These are phyloP conservation scores for Clostera curtula DNA, from an alignment of 2,888 invertebrate species.

Conservation along the genomic window DNA sequence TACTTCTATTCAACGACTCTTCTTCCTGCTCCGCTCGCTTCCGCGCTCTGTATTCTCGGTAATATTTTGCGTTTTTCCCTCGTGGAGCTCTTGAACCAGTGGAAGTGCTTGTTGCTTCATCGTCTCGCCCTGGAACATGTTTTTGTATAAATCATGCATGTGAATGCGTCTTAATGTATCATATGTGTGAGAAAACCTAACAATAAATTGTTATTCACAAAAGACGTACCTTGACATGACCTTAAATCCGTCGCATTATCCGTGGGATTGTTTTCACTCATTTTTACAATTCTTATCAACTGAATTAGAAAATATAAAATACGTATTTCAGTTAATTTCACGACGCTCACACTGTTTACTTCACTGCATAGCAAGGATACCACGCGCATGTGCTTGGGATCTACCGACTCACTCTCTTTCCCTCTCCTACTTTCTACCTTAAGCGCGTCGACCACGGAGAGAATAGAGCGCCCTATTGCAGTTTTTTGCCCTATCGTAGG, in stretches of 20 bases:
- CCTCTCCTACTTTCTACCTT: conserved; percentile 1
- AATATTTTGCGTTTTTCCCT: conserved; percentile 5
- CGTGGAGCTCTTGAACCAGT: conserved; percentile 6
- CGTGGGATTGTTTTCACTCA: conserved; percentile 3
- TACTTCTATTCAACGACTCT: conserved; percentile 1
- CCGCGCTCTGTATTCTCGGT: conserved; percentile 5
- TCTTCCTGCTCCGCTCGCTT: conserved; percentile 7
- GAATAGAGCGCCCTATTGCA: no score
- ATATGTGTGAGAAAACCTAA: not conserved
- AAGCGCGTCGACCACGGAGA: no score
- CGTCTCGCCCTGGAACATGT: conserved; percentile 2
- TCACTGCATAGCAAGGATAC: no score
- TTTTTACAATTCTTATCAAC: conserved; percentile 3
- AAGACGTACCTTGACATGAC: conserved; percentile 3
- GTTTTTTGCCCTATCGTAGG: no score
- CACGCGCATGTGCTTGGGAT: no score
- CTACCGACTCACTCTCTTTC: conserved; percentile 1
- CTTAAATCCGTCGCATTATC: conserved; percentile 3
- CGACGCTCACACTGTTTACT: no score
- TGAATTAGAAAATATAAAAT: not conserved
- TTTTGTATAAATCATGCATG: no score
- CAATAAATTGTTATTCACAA: conserved; percentile 3
- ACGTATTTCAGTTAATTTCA: conserved; percentile 2
- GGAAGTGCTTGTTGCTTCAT: conserved; percentile 5
- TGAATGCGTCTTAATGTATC: no score